A percentile compares a stretch with the other conserved stretches of the same genome.
Conservation (phyloP, 1,140 invertebrate genomes). For the Zaprionus lachaisei region DNA sequence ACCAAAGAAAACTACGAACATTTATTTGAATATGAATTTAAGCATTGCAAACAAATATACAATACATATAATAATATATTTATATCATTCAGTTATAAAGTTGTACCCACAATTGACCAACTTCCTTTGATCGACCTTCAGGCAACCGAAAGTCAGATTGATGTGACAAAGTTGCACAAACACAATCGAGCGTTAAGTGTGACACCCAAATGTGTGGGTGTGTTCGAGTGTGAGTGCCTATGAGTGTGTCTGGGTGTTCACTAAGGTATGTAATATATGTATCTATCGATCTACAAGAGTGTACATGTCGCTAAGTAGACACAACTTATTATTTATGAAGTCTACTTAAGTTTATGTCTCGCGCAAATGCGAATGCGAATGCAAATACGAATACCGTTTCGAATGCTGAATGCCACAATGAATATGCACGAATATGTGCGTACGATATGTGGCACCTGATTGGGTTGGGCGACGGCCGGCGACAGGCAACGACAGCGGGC, state of each 20-base stretch:
- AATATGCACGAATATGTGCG: not conserved
- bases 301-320: conserved; percentile 80
- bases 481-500: conserved; percentile 69
- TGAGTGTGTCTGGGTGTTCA: conserved; percentile 2
- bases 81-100: no score
- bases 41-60: no score
- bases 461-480: conserved; percentile 66
- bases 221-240: not conserved
- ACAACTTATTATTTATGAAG: conserved; percentile 79
- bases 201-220: not conserved
- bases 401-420: not conserved
- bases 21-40: no score
- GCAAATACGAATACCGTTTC: not conserved
- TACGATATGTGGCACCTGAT: conserved; percentile 48
- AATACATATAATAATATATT: no score
- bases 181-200: not conserved
- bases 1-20: no score
- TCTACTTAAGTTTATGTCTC: conserved; percentile 63
- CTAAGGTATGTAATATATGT: conserved; percentile 20
- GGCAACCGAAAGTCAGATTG: no score
- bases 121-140: no score
- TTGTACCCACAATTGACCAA: no score
- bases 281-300: conserved; percentile 64
- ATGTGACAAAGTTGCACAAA: no score
- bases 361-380: not conserved